Conservation (phyloP, 2,113 vertebrate species). For the Pachyramphus minor region DNA sequence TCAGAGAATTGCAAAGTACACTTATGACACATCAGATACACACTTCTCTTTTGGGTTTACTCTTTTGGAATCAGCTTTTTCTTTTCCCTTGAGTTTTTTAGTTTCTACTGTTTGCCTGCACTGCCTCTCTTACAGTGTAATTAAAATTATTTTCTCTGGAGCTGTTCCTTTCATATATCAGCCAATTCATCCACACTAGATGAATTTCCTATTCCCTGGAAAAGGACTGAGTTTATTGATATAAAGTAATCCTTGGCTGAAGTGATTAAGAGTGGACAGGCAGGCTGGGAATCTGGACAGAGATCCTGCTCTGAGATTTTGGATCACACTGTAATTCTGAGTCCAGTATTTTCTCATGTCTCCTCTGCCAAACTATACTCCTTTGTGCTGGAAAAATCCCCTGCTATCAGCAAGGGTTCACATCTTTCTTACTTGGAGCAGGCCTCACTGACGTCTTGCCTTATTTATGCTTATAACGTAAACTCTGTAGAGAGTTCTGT, state of each 20-base stretch:
- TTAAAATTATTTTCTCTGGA: slow-evolving; percentile 22
- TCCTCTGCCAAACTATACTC: slow-evolving; percentile 3
- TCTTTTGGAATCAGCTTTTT: slow-evolving; percentile 7
- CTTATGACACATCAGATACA: neutral
- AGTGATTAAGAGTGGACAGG: neutral
- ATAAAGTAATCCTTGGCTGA: slow-evolving; percentile 44
- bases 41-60: neutral
- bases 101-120: neutral
- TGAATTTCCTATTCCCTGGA: slow-evolving; percentile 8
- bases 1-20: neutral
- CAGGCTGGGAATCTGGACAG: slow-evolving; percentile 50
- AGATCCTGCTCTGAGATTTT: slow-evolving; percentile 11
- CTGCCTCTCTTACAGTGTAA: neutral
- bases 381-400: slow-evolving; percentile 32
- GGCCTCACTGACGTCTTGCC: neutral
- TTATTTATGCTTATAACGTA: neutral
- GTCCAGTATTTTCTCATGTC: slow-evolving; percentile 18
- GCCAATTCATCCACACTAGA: neutral
- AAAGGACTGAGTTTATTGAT: slow-evolving; percentile 25
- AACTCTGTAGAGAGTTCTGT: neutral
- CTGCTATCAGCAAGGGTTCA: slow-evolving; percentile 24
- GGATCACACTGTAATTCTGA: neutral
- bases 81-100: slow-evolving; percentile 7
- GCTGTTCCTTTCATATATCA: neutral
- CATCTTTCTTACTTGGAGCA: slow-evolving; percentile 51